Evolutionary conservation across 2,888 invertebrate species (phyloP), one percentile per base, ranked within the genome.

Genomic region (Drosophila mimetica): DNA sequence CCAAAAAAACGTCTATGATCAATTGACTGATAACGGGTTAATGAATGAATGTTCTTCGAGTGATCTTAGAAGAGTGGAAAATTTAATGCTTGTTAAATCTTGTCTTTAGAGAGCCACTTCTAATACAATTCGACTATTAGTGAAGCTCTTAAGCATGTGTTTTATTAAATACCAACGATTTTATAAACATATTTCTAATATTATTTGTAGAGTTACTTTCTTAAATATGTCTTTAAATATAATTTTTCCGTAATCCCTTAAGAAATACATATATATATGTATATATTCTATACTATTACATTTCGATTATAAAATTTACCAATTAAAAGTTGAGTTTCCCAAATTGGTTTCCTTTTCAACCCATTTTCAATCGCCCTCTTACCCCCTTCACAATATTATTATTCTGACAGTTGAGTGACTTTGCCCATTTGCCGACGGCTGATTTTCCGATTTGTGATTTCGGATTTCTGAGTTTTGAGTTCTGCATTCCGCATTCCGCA

Each of bases 11-110:
- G 7, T 28, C 18, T 14, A 25, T 41, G 61, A 61, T 61, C 61
- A 39, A 34, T 60, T 30, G 63, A 36, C 42, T 64, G 63, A 64
- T 64, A 64, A 64, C 20, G 22, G 25, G 36, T 28, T 42, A 30
- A 64, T 64, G 63, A 64, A 64, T 64, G 63, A 64, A 64, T 44
- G 36, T 14, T 30, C 20, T 18, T 37, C 8, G 11, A 51, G 44
- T 36, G 65, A 64, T 64, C 65, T 51, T 16, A 6, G 14, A 28
- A 20, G 55, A n/a, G 30, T 61, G 37, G 46, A 61, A 32, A 46
- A 44, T 46, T 30, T 36, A 58, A 58, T 36, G 57, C 42, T 9
- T 36, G 14, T 60, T 57, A 34, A 25, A 34, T 34, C 25, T 28
- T 18, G 25, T 9, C 11, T 9, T 7, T 3, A 32, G 16, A 16